Base-by-base conservation (phyloP, 2,113 vertebrate species). In the Halichoerus grypus region DNA sequence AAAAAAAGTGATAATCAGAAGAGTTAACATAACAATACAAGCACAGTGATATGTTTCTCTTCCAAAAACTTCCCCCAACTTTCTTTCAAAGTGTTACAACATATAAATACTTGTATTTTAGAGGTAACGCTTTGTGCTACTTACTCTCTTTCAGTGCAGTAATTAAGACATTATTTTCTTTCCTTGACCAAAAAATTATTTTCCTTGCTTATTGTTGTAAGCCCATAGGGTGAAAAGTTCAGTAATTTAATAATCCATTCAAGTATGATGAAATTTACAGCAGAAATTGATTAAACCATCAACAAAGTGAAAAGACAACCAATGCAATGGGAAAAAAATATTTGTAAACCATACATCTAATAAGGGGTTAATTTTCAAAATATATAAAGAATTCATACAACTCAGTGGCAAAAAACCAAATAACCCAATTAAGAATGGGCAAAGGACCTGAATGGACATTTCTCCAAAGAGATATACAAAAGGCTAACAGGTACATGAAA, bases 141-240 rank as follows among this genome's bases (percentile, higher is more conserved):
- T 91, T 67, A 24, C 1, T 51, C n/a, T 46, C 42, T 94, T 94
- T 67, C 59, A 69, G 14, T 71, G 95, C 7, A 76, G 39, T 51
- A 92, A 94, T 79, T 77, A 93, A 87, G 67, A 79, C 19, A 21
- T 28, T 86, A 53, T 94, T 83, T 67, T 81, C 46, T 92, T 94
- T 74, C 69, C 21, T 74, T 90, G 22, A 80, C 28, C 33, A 51
- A 72, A 94, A 63, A 88, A 46, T 86, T 67, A 53, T 51, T 92
- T 97, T 67, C 18, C 53, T 92, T 46, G 13, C 4, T 88, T 81
- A 71, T 59, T 33, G 18, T 36, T 94, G 9, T 89, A 82, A 93
- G 57, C 19, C n/a, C 9, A 36, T 57, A 4, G 8, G 2, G 4
- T 24, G 21, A 21, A 22, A 72, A 79, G 24, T 4, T 33, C 51